Conservation (phyloP, 1,140 invertebrate genomes). For the Paralvinella palmiformis region DNA sequence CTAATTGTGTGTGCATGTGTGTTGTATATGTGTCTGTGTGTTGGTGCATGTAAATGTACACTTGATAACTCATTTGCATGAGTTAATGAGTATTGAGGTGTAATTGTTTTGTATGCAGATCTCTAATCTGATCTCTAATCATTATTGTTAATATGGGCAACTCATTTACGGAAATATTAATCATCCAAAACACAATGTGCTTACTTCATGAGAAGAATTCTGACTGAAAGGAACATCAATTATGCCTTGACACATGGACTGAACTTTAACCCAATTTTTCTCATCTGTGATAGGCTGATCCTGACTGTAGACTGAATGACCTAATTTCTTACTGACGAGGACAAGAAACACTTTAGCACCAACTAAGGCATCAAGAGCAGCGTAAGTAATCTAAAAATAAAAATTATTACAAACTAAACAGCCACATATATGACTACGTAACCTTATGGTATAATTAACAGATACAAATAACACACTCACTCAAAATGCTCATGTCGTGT, state of each 20-base stretch:
- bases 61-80: no score
- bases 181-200: not conserved
- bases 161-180: not conserved
- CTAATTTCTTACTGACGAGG: conserved; percentile 26
- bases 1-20: no score
- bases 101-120: no score
- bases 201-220: not conserved
- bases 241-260: conserved; percentile 34
- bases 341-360: conserved; percentile 62
- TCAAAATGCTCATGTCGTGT: no score
- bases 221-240: conserved; percentile 24
- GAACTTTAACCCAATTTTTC: conserved; percentile 16
- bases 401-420: no score
- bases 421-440: no score
- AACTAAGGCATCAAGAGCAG: conserved; percentile 59
- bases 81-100: no score
- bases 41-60: no score
- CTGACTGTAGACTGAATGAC: conserved; percentile 1
- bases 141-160: not conserved
- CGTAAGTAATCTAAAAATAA: conserved; percentile 1
- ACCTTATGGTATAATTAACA: no score
- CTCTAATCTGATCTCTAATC: no score
- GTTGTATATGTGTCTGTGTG: no score
- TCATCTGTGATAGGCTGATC: conserved; percentile 1
- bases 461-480: no score